Percentiles rank a stretch among this genome's conserved stretches.
Conservation (phyloP, 2,888 invertebrate genomes). For the Disparrhopalites patrizii region DNA sequence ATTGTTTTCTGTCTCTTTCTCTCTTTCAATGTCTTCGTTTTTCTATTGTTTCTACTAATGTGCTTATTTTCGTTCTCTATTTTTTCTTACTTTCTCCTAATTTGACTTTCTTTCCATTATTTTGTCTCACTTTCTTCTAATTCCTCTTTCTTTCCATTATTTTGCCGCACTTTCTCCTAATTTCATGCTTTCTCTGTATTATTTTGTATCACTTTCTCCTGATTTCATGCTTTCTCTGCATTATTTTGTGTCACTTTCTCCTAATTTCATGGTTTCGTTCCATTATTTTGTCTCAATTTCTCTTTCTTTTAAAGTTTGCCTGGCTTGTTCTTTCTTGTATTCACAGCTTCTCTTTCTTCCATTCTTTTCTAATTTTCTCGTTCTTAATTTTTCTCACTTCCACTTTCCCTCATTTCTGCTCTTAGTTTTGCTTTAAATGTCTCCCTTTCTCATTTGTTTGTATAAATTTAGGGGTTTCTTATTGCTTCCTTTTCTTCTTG, state of each 20-base stretch:
- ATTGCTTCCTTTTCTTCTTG: too few relatives aligned
- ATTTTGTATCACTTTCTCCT: neutral
- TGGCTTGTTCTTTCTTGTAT: neutral
- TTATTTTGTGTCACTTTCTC: neutral
- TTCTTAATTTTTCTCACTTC: too few relatives aligned
- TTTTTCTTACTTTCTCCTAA: neutral
- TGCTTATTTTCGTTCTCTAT: neutral
- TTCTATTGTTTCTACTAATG: neutral
- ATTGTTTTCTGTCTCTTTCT: slow-evolving; percentile 6
- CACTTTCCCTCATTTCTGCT: too few relatives aligned
- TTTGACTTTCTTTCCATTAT: neutral
- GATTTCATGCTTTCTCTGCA: neutral
- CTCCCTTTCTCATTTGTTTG: too few relatives aligned
- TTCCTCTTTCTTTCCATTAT: neutral
- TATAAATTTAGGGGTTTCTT: too few relatives aligned
- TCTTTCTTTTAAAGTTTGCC: too few relatives aligned
- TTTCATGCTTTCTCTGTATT: neutral
- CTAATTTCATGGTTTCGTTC: neutral
- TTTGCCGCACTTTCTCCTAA: neutral
- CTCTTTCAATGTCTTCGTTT: neutral
- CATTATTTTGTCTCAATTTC: neutral
- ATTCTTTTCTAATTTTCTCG: too few relatives aligned
- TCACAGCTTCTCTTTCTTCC: neutral
- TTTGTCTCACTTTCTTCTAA: neutral
- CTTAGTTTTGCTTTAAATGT: too few relatives aligned